Evolutionary conservation across 2,113 vertebrate genomes (phyloP).

Genomic region (Rhabdornis inornatus): DNA sequence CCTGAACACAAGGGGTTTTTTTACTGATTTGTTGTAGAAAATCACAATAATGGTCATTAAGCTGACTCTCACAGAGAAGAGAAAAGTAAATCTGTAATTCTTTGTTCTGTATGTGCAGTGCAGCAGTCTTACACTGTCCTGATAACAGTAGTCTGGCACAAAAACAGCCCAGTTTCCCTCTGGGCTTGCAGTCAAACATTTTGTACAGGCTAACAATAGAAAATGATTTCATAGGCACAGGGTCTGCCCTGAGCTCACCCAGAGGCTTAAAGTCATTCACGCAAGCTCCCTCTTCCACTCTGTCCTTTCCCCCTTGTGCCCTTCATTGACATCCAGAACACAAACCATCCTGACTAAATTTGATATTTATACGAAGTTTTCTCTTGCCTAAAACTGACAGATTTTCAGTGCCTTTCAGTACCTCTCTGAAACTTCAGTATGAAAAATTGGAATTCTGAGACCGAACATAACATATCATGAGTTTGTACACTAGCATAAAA

Average conservation of each 20-base stretch:
- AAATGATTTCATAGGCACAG: slow-evolving; percentile 57
- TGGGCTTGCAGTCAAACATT: slow-evolving; percentile 45
- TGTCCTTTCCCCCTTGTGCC: background rate
- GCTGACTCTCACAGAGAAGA: background rate
- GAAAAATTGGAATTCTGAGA: background rate
- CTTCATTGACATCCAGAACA: background rate
- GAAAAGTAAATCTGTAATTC: background rate
- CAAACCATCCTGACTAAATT: background rate
- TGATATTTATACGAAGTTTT: background rate
- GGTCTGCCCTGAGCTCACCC: slow-evolving; percentile 39
- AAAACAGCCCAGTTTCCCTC: background rate
- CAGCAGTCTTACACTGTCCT: background rate
- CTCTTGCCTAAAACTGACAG: background rate
- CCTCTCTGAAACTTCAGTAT: background rate
- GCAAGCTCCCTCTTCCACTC: background rate
- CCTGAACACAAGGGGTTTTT: background rate
- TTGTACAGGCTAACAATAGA: slow-evolving; percentile 54
- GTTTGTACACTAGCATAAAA: background rate
- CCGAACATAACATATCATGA: accelerated
- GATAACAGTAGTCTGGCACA: background rate
- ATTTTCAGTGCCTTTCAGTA: background rate
- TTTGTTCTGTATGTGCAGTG: slow-evolving; percentile 22
- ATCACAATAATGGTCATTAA: background rate
- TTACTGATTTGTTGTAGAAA: background rate
- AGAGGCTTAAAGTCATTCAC: background rate